Base-by-base conservation (phyloP, 2,888 invertebrate genomes). In the Drosophila picticornis region DNA sequence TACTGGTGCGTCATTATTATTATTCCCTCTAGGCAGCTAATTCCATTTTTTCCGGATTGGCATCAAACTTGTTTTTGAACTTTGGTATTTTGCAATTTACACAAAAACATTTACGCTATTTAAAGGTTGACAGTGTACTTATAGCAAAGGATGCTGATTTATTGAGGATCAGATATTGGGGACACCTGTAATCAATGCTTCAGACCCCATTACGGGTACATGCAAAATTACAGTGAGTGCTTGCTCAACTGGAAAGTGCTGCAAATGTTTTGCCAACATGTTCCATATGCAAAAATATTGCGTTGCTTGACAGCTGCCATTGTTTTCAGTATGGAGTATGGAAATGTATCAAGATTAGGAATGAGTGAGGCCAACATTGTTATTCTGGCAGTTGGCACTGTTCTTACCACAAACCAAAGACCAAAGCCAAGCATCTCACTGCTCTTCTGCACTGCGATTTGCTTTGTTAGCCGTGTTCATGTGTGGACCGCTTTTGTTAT, bases 201-300 rank as follows among this genome's bases (percentile, higher is more conserved):
- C n/a, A n/a, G n/a, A 31, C 31, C 6, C 13, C 11, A 31, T 31
- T 31, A 10, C 13, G 2, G 36, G 52, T n/a, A 11, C 22, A 36
- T n/a, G n/a, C 22, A 11, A 29, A 25, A 25, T 11, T 9, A n/a
- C 0, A 27, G 34, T 10, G 16, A 34, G 36, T 31, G 22, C 27
- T 16, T 13, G 29, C 43, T 61, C 72, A 4, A 13, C 34, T 34
- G 13, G 31, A 50, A 29, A 53, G 10, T 48, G 27, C 34, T n/a
- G 73, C 72, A 79, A 75, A 90, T 91, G 85, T 91, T 86, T 87
- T 89, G 89, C 83, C 88, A 92, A 90, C 83, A 91, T 69, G 75
- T 65, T 65, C 62, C 68, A 85, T 80, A 85, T 84, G 69, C 80
- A 65, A 86, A 90, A 81, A 81, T 81, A 83, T 50, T 50, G 22